Evolutionary conservation across 2,888 invertebrate species (phyloP), one percentile per base, ranked within the genome.

Genomic region (Aproaerema taeniolella): DNA sequence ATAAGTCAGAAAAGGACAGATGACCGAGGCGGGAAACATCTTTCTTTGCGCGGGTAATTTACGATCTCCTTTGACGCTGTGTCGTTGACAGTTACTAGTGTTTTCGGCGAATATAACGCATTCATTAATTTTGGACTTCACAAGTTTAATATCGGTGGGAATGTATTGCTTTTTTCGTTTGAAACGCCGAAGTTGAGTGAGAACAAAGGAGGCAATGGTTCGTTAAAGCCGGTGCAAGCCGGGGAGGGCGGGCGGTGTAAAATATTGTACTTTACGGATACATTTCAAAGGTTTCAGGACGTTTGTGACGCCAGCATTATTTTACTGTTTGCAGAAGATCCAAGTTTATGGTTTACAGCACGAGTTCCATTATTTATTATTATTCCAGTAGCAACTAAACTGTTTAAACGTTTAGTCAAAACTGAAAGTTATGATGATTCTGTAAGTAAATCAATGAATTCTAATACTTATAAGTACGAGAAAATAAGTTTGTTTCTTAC

Each of bases 151-250:
- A 61, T 53, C 57, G 50, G 53, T 59, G 50, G 38, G 60, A 60
- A 73, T 74, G 71, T 67, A 79, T 74, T 53, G 65, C 62, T 61
- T 53, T 50, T 55, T 58, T 45, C 51, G 61, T 70, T 60, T 52
- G 51, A 60, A 50, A 49, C 38, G 41, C 40, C 38, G 45, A 38
- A 47, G 47, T 55, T 54, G 41, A 34, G 30, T 31, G 30, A 64
- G 54, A 80, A 81, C 81, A 82, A 81, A 85, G 79, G 60, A 46
- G 47, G 64, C 65, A 67, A 80, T 77, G 82, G 75, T 67, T 81
- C 79, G 74, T 75, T 82, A 74, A 78, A 57, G 58, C 58, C 43
- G 53, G 49, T 46, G 42, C 46, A 45, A 53, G 50, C 49, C 49
- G 39, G 43, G 47, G 52, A 50, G 49, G 52, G 53, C 53, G 49